Evolutionary conservation across 1,140 invertebrate species (phyloP), one percentile per base, ranked within the genome.

Genomic region (Leptoteleia sp.): DNA sequence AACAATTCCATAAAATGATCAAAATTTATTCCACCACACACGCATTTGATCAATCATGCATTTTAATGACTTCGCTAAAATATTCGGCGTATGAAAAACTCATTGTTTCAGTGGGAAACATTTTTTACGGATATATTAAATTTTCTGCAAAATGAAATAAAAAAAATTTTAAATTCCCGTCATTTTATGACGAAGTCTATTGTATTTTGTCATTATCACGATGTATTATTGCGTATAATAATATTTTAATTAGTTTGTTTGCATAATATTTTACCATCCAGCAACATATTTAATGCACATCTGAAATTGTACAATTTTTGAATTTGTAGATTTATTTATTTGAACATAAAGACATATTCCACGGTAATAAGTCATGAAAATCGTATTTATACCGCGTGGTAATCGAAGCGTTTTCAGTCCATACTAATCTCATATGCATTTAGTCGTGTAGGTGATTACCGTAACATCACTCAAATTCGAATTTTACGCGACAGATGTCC

Each of bases 401-500:
- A 48, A 62, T 62, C 9, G 31, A 12, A 45, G 12, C 17, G n/a
- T 67, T 67, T 67, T 16, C 19, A n/a, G 9, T 8, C 33, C 9
- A 13, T 16, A 38, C 12, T 57, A 68, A 68, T 50, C 37, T 50
- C 35, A 64, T 52, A 42, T 57, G 31, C 40, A 48, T 68, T 68
- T 57, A 37, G 11, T n/a, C 7, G 16, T 13, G 29, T 52, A 33
- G 25, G 35, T 43, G 45, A 52, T 61, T 61, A 70, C 35, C 22
- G 27, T 59, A 38, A 43, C 52, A 75, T 65, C 61, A 64, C 50
- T 73, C 25, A 64, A 73, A 48, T 73, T 64, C 35, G 43, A 73
- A 64, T 73, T 73, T 73, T 64, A 47, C 38, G 57, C 68, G 68
- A 72, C 68, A 72, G 47, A 72, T 48, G 68, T 64, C 57, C 57